Conservation (phyloP, 2,113 vertebrate species). For the Sakesphorus luctuosus region DNA sequence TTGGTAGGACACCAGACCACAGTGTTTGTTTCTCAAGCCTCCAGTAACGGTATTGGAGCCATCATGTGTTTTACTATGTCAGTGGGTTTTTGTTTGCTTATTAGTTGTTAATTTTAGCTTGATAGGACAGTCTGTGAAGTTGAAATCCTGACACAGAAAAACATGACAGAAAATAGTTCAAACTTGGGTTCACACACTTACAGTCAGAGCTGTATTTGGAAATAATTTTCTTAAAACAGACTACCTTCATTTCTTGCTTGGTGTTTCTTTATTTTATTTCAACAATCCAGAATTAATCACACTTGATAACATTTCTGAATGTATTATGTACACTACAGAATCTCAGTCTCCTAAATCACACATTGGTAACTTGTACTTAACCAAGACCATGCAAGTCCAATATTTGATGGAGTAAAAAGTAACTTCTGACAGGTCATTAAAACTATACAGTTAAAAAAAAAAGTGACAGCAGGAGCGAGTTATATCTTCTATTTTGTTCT, state of each 20-base stretch:
- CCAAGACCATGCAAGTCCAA: not conserved
- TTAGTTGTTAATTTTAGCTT: slow-evolving; percentile 15
- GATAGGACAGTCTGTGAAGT: not conserved
- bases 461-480: not conserved
- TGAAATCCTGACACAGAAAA: slow-evolving; percentile 1
- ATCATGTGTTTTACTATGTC: slow-evolving; percentile 30
- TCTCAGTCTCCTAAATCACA: not conserved
- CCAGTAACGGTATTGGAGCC: not conserved
- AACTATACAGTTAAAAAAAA: not conserved
- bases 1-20: not conserved
- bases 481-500: not conserved
- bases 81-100: slow-evolving; percentile 55
- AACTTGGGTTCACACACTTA: not conserved
- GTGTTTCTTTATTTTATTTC: slow-evolving; percentile 29
- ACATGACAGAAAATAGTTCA: not conserved
- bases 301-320: slow-evolving; percentile 18
- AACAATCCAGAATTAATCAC: not conserved
- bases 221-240: slow-evolving; percentile 5
- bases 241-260: not conserved
- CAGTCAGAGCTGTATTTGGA: not conserved
- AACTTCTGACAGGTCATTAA: not conserved
- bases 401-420: not conserved
- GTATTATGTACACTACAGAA: slow-evolving; percentile 35
- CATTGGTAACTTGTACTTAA: not conserved
- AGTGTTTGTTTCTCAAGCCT: not conserved